These are phyloP conservation scores for Teinopalpus imperialis DNA, from an alignment of 2,888 invertebrate genomes.

Conservation along the genomic window DNA sequence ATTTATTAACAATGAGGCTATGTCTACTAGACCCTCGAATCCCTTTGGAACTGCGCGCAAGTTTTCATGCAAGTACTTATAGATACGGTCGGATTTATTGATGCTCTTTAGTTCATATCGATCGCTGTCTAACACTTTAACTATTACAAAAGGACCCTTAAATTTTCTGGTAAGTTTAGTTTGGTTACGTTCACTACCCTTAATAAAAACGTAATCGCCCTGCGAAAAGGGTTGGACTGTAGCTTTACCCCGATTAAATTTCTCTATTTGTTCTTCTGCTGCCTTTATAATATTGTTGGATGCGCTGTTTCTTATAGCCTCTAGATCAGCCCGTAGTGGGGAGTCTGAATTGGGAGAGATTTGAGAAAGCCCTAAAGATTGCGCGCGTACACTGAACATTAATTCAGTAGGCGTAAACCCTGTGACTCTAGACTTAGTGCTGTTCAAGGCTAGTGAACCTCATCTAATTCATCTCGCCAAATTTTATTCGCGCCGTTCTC, in stretches of 20 bases:
- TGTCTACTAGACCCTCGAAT: no score
- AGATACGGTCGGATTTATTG: no score
- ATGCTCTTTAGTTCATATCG: conserved; percentile 25
- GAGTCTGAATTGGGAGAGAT: no score
- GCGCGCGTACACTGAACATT: conserved; percentile 30
- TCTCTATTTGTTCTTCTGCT: no score
- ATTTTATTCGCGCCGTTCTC: conserved; percentile 8
- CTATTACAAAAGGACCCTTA: conserved; percentile 26
- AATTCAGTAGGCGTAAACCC: conserved; percentile 31
- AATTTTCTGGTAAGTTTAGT: conserved; percentile 31
- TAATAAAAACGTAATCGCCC: conserved; percentile 32
- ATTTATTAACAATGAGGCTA: no score
- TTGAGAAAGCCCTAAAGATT: conserved; percentile 26
- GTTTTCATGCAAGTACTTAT: no score
- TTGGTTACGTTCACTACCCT: conserved; percentile 31
- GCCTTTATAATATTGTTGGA: no score
- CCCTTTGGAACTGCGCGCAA: no score
- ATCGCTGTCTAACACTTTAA: conserved; percentile 24
- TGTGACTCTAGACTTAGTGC: conserved; percentile 31
- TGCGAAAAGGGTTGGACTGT: conserved; percentile 23
- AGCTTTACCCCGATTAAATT: conserved; percentile 18
- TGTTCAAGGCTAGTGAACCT: conserved; percentile 33
- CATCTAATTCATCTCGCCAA: conserved; percentile 30
- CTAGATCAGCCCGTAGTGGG: conserved; percentile 1
- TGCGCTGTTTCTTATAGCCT: background rate